These are phyloP conservation scores for Pelvicachromis taeniatus DNA, from an alignment of 2,113 vertebrate genomes.

Conservation along the genomic window DNA sequence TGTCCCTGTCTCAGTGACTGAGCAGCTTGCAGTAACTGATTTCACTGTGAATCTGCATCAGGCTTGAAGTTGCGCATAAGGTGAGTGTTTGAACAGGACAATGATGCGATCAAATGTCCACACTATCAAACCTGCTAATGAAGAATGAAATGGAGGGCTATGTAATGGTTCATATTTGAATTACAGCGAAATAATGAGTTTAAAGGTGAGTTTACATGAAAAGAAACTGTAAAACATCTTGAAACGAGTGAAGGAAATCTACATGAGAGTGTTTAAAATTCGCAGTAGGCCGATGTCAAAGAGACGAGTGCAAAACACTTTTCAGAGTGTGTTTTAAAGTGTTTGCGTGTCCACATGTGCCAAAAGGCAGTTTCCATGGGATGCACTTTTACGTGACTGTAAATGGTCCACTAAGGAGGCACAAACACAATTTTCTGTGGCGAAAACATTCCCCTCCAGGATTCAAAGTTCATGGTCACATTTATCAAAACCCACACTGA, in stretches of 20 bases:
- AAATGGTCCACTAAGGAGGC: not conserved
- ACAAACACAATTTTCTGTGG: not conserved
- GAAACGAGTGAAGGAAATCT: not conserved
- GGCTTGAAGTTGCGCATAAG: not conserved
- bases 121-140: not conserved
- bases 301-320: not conserved
- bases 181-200: no score
- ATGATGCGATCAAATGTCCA: not conserved
- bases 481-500: conserved; percentile 17
- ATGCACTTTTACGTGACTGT: not conserved
- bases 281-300: not conserved
- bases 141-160: not conserved
- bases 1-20: not conserved
- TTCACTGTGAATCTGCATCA: not conserved
- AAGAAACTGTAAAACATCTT: not conserved
- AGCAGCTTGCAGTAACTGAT: not conserved
- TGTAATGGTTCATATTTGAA: not conserved
- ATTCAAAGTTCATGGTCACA: not conserved
- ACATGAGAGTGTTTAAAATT: not conserved
- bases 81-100: not conserved
- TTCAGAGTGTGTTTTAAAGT: not conserved
- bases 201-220: not conserved
- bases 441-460: not conserved
- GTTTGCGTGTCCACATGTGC: not conserved
- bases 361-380: not conserved